Conservation (phyloP, 2,113 vertebrate species). For the Balaenoptera acutorostrata region DNA sequence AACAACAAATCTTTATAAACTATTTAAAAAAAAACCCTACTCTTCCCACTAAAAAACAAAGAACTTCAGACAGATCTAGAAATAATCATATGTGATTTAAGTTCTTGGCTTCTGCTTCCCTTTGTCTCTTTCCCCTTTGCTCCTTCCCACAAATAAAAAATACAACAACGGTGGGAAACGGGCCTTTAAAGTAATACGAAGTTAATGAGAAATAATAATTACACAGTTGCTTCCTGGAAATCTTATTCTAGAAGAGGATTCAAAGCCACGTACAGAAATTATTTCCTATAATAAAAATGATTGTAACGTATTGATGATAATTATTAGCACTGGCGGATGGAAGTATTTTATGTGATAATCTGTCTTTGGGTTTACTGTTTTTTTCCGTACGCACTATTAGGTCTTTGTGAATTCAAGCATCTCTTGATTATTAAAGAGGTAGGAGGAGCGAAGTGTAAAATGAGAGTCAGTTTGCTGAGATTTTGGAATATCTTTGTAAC, state of each 20-base stretch:
- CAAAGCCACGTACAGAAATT: constrained; percentile 32
- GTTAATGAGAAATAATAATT: constrained; percentile 55
- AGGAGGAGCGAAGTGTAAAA: not conserved
- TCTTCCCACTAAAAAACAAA: not conserved
- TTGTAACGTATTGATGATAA: not conserved
- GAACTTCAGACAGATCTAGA: constrained; percentile 34
- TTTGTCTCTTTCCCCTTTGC: not conserved
- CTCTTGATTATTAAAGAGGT: constrained; percentile 44
- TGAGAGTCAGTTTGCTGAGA: not conserved
- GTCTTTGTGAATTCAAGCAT: constrained; percentile 19
- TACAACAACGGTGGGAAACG: not conserved
- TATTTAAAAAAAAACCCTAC: not conserved
- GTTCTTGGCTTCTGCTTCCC: constrained; percentile 31
- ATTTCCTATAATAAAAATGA: constrained; percentile 53
- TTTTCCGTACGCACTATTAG: not conserved
- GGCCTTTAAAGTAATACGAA: constrained; percentile 40
- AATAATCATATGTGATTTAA: constrained; percentile 25
- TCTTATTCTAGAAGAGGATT: constrained; percentile 25
- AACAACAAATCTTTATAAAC: constrained; percentile 44
- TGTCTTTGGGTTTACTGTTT: constrained; percentile 3
- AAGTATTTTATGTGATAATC: constrained; percentile 13
- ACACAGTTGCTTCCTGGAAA: not conserved
- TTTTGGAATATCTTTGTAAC: constrained; percentile 36
- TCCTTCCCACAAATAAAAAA: constrained; percentile 11
- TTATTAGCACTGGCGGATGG: not conserved